Percentiles rank a stretch among this genome's conserved stretches.
These are phyloP conservation scores for Poecilus cupreus DNA, from an alignment of 2,888 invertebrate species.

Conservation along the genomic window DNA sequence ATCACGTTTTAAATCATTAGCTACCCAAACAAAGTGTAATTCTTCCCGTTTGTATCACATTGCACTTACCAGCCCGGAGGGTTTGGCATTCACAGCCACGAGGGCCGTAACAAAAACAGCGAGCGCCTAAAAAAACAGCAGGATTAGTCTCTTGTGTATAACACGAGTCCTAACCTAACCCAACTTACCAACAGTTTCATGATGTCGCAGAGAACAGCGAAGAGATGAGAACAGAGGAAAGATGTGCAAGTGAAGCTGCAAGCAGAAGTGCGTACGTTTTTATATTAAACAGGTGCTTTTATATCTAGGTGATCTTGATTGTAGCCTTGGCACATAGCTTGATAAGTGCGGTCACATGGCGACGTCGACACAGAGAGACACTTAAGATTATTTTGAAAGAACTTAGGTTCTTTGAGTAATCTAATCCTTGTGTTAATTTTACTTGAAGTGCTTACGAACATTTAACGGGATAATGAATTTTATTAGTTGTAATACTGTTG, in stretches of 20 bases:
- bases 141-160: constrained; percentile 27
- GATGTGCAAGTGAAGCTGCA: constrained; percentile 25
- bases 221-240: neutral
- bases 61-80: constrained; percentile 35
- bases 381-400: no score
- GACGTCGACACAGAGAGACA: neutral
- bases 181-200: constrained; percentile 16
- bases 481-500: no score
- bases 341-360: neutral
- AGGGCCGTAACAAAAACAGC: constrained; percentile 29
- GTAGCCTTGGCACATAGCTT: neutral
- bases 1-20: neutral
- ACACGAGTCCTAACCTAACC: neutral
- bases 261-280: constrained; percentile 23
- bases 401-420: no score
- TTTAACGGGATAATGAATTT: no score
- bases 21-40: neutral
- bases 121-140: constrained; percentile 38
- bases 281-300: neutral
- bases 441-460: no score
- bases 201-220: neutral
- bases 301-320: neutral
- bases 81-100: constrained; percentile 36
- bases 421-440: no score
- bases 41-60: neutral